A percentile compares a stretch with the other conserved stretches of the same genome.
These are phyloP conservation scores for Aleiodes testaceus DNA, from an alignment of 2,888 invertebrate genomes.

Conservation along the genomic window DNA sequence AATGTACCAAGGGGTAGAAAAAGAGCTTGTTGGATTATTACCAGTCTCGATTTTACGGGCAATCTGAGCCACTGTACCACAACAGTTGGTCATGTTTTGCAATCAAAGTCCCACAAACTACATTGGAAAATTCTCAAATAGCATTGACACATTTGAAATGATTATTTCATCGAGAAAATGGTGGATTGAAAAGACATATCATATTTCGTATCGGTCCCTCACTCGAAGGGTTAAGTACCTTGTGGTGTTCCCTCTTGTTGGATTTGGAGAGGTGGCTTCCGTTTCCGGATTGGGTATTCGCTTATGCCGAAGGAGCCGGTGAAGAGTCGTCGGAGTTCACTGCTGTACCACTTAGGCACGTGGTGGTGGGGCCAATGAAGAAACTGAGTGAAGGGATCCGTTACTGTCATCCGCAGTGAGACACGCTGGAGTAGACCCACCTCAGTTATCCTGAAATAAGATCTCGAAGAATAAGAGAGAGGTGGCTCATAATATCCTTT, in stretches of 20 bases:
- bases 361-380: slow-evolving; percentile 66
- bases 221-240: slow-evolving; percentile 66
- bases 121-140: not conserved
- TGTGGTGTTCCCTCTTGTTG: slow-evolving; percentile 51
- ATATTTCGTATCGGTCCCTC: slow-evolving; percentile 58
- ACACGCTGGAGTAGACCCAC: slow-evolving; percentile 46
- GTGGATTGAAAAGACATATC: slow-evolving; percentile 41
- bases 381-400: slow-evolving; percentile 55
- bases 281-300: slow-evolving; percentile 67
- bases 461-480: slow-evolving; percentile 33
- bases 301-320: slow-evolving; percentile 58
- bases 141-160: not conserved
- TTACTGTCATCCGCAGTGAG: slow-evolving; percentile 51
- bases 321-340: slow-evolving; percentile 40
- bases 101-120: slow-evolving; percentile 4
- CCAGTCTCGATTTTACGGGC: slow-evolving; percentile 12
- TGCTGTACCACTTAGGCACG: slow-evolving; percentile 69
- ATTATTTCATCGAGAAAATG: slow-evolving; percentile 13
- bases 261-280: slow-evolving; percentile 65
- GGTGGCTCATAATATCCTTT: slow-evolving; percentile 31
- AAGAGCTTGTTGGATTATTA: slow-evolving; percentile 13
- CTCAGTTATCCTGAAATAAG: slow-evolving; percentile 56
- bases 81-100: slow-evolving; percentile 39
- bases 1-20: slow-evolving; percentile 51
- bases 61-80: slow-evolving; percentile 24